A percentile compares a stretch with the other conserved stretches of the same genome.
phyloP scores from a whole-genome alignment of 1,140 invertebrate genomes.

The Drosophila murphyi region DNA sequence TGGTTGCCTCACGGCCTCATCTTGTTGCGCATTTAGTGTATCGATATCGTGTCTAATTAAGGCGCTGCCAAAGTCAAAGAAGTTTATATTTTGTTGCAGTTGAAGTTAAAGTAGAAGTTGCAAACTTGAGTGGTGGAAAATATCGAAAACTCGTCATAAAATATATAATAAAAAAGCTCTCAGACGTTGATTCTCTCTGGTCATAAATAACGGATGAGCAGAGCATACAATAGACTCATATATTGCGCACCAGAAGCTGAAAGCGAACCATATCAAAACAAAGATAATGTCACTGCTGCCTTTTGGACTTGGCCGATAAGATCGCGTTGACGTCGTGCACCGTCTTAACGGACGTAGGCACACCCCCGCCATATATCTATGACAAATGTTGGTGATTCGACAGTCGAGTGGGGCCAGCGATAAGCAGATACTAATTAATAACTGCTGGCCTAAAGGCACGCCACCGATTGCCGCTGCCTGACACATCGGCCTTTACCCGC shows the following conservation, averaged over 20 bases:
- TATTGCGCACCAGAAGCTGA: constrained; percentile 21
- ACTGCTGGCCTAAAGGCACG: constrained; percentile 43
- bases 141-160: neutral
- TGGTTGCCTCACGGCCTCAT: neutral
- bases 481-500: constrained; percentile 44
- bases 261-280: constrained; percentile 35
- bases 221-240: constrained; percentile 33
- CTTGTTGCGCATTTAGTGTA: constrained; percentile 31
- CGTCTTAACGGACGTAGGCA: constrained; percentile 39
- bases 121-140: neutral
- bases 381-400: constrained; percentile 63
- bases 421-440: constrained; percentile 82
- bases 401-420: constrained; percentile 62
- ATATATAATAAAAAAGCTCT: neutral
- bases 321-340: constrained; percentile 46
- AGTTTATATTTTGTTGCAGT: no score
- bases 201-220: constrained; percentile 73
- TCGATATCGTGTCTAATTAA: constrained; percentile 62
- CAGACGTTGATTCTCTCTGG: neutral
- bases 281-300: constrained; percentile 69
- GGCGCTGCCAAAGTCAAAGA: constrained; percentile 7
- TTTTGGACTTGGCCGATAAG: constrained; percentile 61
- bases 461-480: constrained; percentile 31
- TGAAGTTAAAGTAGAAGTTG: constrained; percentile 3
- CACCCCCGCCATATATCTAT: constrained; percentile 73